These are phyloP conservation scores for Antigone vipio DNA, from an alignment of 2,113 vertebrate species.

Conservation along the genomic window DNA sequence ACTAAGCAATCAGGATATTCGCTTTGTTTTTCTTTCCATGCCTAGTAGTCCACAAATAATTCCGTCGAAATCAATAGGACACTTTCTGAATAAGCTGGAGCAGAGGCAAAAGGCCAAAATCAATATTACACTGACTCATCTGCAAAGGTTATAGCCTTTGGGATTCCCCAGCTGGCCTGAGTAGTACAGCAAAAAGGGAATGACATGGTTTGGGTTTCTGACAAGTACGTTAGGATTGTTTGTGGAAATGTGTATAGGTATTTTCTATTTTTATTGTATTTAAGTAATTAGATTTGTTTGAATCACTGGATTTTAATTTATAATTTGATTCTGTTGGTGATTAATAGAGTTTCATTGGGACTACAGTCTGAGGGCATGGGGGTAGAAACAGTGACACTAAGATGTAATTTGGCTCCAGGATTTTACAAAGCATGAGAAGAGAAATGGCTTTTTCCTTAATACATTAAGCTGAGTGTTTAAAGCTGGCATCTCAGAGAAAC, in stretches of 20 bases:
- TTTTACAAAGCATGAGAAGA: not conserved
- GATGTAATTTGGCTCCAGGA: not conserved
- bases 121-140: not conserved
- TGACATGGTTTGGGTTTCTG: not conserved
- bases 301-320: not conserved
- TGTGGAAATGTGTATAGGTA: not conserved
- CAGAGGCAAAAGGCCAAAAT: not conserved
- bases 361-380: not conserved
- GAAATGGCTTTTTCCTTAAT: not conserved
- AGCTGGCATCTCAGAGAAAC: not conserved
- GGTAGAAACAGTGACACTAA: not conserved
- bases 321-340: not conserved
- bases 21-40: conserved; percentile 24
- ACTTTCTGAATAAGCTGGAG: conserved; percentile 19
- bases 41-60: conserved; percentile 23
- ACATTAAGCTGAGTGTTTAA: not conserved
- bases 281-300: not conserved
- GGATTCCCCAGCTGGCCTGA: not conserved
- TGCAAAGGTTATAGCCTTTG: not conserved
- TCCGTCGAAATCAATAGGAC: conserved; percentile 45
- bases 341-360: not conserved
- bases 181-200: not conserved
- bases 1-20: not conserved
- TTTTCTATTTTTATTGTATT: not conserved
- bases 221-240: not conserved